Percentiles rank a stretch among this genome's conserved stretches.
Evolutionary conservation across 2,113 vertebrate genomes (phyloP).

Genomic region (Antechinus flavipes): DNA sequence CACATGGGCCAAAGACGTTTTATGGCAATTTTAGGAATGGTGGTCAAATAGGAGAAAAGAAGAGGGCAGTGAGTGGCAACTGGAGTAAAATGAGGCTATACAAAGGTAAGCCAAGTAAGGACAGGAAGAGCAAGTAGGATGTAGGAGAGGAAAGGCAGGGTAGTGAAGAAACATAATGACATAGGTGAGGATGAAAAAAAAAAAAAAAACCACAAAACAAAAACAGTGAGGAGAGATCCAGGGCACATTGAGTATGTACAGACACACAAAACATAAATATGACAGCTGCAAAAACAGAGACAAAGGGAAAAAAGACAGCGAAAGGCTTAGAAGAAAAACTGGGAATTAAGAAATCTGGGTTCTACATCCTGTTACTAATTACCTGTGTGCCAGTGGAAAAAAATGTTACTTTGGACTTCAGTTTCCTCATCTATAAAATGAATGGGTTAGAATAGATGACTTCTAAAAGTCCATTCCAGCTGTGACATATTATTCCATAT

Average conservation of each 20-base stretch:
- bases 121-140: background rate
- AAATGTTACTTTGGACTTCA: background rate
- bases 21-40: slow-evolving; percentile 45
- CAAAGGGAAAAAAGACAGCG: slow-evolving; percentile 6
- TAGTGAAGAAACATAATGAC: background rate
- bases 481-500: background rate
- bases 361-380: background rate
- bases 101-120: background rate
- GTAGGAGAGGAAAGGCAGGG: background rate
- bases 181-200: background rate
- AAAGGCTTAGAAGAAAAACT: background rate
- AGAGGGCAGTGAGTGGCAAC: background rate
- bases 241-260: background rate
- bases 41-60: slow-evolving; percentile 20
- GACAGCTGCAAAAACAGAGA: background rate
- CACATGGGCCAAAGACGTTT: background rate
- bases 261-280: background rate
- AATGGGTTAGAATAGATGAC: background rate
- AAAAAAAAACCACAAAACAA: no score
- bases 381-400: background rate
- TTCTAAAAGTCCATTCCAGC: background rate
- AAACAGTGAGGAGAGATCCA: background rate
- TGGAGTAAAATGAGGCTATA: background rate
- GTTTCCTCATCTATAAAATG: background rate
- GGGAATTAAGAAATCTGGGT: background rate